A percentile compares a stretch with the other conserved stretches of the same genome.
Conservation (phyloP, 2,113 vertebrate genomes). For the Esox niger region DNA sequence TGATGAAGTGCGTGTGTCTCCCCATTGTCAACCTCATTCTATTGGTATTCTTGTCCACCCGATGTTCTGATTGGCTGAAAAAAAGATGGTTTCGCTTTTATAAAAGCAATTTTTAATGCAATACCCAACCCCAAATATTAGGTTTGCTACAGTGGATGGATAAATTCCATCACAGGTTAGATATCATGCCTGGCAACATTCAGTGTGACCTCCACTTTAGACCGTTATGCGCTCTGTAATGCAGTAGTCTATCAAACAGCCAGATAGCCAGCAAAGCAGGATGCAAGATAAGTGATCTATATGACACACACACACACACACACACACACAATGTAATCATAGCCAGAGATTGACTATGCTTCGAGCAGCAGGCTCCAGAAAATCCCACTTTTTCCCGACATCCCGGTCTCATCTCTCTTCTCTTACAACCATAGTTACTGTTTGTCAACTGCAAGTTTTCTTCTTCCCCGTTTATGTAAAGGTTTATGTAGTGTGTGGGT, state of each 20-base stretch:
- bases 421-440: neutral
- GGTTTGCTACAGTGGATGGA: too few relatives aligned
- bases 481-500: conserved; percentile 15
- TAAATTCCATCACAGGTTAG: too few relatives aligned
- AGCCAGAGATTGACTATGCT: too few relatives aligned
- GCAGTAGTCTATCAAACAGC: too few relatives aligned
- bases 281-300: neutral
- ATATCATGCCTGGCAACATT: too few relatives aligned
- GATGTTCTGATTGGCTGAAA: too few relatives aligned
- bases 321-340: neutral
- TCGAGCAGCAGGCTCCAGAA: neutral
- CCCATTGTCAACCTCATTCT: too few relatives aligned
- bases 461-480: conserved; percentile 12
- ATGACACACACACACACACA: conserved; percentile 1
- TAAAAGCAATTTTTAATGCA: too few relatives aligned
- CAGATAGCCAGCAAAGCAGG: neutral
- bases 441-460: conserved; percentile 20
- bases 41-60: too few relatives aligned
- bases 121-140: too few relatives aligned
- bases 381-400: neutral
- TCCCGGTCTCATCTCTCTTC: neutral
- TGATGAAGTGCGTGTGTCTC: too few relatives aligned
- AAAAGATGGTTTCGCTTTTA: too few relatives aligned
- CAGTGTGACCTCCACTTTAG: neutral
- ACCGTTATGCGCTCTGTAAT: neutral